phyloP scores from a whole-genome alignment of 2,113 vertebrate genomes.

The Equus quagga region DNA sequence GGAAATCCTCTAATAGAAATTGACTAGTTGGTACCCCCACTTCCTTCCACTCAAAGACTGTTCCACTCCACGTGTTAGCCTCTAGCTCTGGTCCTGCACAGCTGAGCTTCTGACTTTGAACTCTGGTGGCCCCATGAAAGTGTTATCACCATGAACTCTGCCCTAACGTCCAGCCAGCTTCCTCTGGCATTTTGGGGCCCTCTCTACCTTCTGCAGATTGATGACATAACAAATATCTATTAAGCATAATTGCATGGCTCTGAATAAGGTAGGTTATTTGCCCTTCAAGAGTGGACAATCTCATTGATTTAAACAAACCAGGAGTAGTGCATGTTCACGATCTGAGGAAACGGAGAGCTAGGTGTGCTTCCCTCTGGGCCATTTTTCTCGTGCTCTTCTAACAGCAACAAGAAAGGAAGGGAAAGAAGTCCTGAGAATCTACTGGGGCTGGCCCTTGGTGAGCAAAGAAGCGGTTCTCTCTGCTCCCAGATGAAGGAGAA shows the following conservation, averaged over 20 bases:
- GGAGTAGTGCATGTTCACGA: neutral
- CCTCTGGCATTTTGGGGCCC: neutral
- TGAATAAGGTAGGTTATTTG: neutral
- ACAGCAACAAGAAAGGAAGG: neutral
- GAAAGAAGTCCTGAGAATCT: neutral
- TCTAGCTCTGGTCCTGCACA: neutral
- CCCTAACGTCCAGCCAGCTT: neutral
- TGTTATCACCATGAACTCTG: neutral
- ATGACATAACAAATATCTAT: neutral
- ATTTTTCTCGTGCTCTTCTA: neutral
- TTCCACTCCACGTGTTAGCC: neutral
- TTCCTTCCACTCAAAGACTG: neutral
- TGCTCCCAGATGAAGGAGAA: neutral
- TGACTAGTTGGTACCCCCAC: neutral
- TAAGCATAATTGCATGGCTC: neutral
- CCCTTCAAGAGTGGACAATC: neutral
- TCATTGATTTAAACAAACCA: neutral
- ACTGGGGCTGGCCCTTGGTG: neutral
- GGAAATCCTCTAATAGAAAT: neutral
- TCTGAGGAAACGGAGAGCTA: neutral
- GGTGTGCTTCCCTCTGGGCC: neutral
- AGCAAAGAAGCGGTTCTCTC: neutral
- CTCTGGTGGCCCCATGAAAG: neutral
- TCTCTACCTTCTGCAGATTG: constrained; percentile 26
- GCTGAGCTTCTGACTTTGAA: neutral